phyloP scores from a whole-genome alignment of 2,888 invertebrate species.

The Drosophila crucigera region DNA sequence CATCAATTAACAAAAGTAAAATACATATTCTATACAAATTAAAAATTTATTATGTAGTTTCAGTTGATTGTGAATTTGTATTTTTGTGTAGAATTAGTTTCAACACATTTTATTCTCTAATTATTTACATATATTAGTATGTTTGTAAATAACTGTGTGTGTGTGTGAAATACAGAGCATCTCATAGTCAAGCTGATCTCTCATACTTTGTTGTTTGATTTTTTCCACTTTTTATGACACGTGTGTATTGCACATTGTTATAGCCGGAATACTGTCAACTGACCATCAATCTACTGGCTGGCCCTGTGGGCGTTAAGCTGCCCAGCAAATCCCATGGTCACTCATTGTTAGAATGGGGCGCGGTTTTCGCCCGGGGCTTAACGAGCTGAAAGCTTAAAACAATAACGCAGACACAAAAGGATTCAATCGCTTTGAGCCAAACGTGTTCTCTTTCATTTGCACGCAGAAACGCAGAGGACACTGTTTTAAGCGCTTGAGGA shows the following conservation, averaged over 20 bases:
- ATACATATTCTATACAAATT: neutral
- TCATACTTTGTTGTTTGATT: neutral
- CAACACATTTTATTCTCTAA: neutral
- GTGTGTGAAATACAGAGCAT: neutral
- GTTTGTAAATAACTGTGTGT: neutral
- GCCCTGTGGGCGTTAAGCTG: conserved; percentile 63
- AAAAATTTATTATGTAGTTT: neutral
- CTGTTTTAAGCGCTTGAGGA: conserved; percentile 47
- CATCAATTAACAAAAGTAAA: neutral
- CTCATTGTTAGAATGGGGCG: conserved; percentile 58
- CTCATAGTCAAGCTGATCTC: neutral
- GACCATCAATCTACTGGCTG: conserved; percentile 73
- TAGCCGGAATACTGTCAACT: conserved; percentile 67
- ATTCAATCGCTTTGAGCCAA: conserved; percentile 65
- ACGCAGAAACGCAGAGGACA: conserved; percentile 30
- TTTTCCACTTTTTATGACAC: conserved; percentile 7
- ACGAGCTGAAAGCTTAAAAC: conserved; percentile 66
- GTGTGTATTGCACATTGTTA: conserved; percentile 53
- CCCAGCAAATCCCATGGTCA: conserved; percentile 60
- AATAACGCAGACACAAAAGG: conserved; percentile 73
- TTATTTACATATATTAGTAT: neutral
- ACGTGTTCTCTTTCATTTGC: conserved; percentile 66
- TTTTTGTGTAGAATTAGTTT: neutral
- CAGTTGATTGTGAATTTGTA: neutral
- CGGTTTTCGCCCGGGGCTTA: conserved; percentile 63